phyloP scores from a whole-genome alignment of 2,113 vertebrate genomes.

The Aphyosemion australe region DNA sequence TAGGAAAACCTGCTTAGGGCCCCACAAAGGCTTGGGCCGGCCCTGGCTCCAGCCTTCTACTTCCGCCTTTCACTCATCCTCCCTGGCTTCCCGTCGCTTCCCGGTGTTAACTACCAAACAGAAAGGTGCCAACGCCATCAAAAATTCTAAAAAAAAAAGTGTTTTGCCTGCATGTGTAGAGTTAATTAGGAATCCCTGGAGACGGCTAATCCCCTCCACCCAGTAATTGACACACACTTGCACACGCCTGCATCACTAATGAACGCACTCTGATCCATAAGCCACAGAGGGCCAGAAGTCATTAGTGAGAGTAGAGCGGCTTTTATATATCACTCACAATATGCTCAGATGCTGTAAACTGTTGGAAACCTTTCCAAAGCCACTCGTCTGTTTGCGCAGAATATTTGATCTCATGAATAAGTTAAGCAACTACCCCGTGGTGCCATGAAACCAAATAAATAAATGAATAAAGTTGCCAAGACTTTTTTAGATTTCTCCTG shows the following conservation, averaged over 20 bases:
- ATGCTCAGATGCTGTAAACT: constrained; percentile 45
- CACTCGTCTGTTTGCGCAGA: constrained; percentile 34
- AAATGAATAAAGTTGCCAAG: constrained; percentile 7
- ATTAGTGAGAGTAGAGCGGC: constrained; percentile 61
- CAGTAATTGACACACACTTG: constrained; percentile 60
- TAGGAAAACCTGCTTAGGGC: too few species aligned
- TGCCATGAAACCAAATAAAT: constrained; percentile 21
- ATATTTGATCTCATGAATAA: constrained; percentile 50
- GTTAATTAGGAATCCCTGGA: constrained; percentile 67
- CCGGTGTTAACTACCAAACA: constrained; percentile 18
- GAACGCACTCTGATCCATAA: constrained; percentile 71
- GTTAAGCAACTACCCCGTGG: constrained; percentile 29
- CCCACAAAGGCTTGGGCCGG: too few species aligned
- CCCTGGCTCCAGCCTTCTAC: too few species aligned
- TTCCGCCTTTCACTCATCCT: constrained; percentile 14
- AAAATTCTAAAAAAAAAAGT: constrained; percentile 12
- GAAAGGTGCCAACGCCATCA: constrained; percentile 4
- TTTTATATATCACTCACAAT: constrained; percentile 63
- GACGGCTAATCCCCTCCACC: constrained; percentile 65
- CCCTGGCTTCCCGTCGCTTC: constrained; percentile 7
- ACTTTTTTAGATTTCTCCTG: constrained; percentile 31
- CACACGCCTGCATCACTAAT: constrained; percentile 73
- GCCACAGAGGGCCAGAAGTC: constrained; percentile 65
- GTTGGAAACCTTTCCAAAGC: constrained; percentile 47
- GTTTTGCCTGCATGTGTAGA: constrained; percentile 30